Evolutionary conservation across 2,797 vertebrate species (phyloP), one percentile per base, ranked within the genome.

Genomic region (Pteropus rufus): DNA sequence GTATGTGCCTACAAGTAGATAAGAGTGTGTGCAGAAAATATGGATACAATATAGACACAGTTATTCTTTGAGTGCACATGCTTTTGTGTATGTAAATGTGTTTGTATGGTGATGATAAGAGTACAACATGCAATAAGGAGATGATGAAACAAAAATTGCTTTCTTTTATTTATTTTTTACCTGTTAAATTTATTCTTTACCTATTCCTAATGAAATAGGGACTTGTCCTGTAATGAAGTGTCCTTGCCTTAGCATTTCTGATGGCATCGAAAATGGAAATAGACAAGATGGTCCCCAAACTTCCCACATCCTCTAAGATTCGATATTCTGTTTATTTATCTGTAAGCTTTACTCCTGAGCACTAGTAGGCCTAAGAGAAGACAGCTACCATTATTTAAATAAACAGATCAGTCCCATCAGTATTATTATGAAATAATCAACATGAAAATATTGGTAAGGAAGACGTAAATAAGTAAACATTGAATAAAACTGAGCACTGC

Each of bases 401-500:
- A 93, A 93, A 94, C 10, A 72, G 34, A 87, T 92, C 52, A 76
- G 46, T 15, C 64, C 60, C 69, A 79, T 94, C 14, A 64, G 64
- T 62, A 67, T 67, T 64, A 80, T 95, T 67, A 83, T 67, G n/a
- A 93, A 83, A 84, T 86, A 80, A 70, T 83, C 54, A 97, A 72
- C 52, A 92, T 76, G 24, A 54, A 96, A 95, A 91, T 85, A 62
- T 36, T 75, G 34, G 10, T 58, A 91, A 95, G 34, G 16, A 86
- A 64, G 10, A 64, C 56, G 72, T 89, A 84, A 93, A 67, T 64
- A 70, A 89, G 29, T 69, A 83, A 92, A 23, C 77, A 69, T 81
- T 85, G 83, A 93, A 83, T 52, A 76, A 94, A 97, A 95, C 11
- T 56, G 31, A 83, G 26, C 64, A 23, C 34, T 90, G 82, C 56